Percentiles rank a stretch among this genome's conserved stretches.
Evolutionary conservation across 92 coral and sea anemone species (phyloP).

Genomic region (Paramuricea clavata): DNA sequence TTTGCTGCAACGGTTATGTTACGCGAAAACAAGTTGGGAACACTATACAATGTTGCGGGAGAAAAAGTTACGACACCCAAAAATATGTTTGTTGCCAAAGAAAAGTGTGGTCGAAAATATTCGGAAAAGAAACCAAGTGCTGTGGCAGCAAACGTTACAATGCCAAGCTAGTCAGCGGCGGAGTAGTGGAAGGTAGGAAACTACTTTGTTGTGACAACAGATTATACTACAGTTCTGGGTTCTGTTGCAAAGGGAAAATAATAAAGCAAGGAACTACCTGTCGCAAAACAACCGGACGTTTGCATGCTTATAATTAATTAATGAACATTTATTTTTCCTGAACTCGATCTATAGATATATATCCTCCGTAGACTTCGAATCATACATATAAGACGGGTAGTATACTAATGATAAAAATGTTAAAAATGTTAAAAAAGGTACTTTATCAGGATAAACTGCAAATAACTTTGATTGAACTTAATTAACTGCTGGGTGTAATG

Average conservation of each 20-base stretch:
- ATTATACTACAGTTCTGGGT: not conserved
- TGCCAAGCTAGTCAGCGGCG: not conserved
- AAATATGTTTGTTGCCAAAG: conserved; percentile 49
- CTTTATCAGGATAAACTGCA: too few species aligned
- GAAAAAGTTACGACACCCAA: conserved; percentile 17
- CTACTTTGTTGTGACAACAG: not conserved
- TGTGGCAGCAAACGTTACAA: conserved; percentile 53
- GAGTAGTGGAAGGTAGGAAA: not conserved
- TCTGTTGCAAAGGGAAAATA: not conserved
- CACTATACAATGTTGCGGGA: conserved; percentile 47
- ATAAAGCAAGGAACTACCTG: not conserved
- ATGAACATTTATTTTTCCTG: too few species aligned
- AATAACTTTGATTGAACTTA: too few species aligned
- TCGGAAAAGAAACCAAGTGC: conserved; percentile 46
- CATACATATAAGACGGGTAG: too few species aligned
- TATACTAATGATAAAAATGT: too few species aligned
- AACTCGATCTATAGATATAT: too few species aligned
- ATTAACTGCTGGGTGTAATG: too few species aligned
- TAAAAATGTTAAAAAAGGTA: too few species aligned
- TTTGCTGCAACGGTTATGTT: conserved; percentile 51
- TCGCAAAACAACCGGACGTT: too few species aligned
- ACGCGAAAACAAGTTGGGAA: conserved; percentile 1
- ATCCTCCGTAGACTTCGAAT: too few species aligned
- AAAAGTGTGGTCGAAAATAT: not conserved
- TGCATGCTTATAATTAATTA: too few species aligned